A percentile compares a stretch with the other conserved stretches of the same genome.
Conservation (phyloP, 2,888 invertebrate species). For the Clusia tigrina region DNA sequence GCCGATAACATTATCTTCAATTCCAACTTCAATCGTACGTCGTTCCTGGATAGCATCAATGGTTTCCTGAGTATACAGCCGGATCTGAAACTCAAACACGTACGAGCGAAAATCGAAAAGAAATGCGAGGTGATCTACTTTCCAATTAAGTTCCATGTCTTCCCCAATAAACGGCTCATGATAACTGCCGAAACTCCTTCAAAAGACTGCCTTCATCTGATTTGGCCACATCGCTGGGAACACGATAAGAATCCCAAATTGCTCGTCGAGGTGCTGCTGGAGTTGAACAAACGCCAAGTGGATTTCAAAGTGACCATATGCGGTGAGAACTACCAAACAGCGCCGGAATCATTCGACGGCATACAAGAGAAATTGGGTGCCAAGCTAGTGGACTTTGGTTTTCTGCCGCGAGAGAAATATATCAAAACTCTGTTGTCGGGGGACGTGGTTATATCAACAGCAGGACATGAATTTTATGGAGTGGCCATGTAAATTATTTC, state of each 20-base stretch:
- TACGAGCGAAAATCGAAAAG: constrained; percentile 67
- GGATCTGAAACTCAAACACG: constrained; percentile 69
- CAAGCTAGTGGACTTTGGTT: constrained; percentile 71
- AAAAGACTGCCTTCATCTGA: constrained; percentile 66
- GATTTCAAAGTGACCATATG: constrained; percentile 70
- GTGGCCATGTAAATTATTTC: constrained; percentile 71
- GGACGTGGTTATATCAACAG: constrained; percentile 77
- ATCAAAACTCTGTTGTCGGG: constrained; percentile 67
- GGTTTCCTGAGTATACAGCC: constrained; percentile 73
- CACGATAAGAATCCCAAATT: constrained; percentile 77
- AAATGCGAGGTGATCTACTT: constrained; percentile 73
- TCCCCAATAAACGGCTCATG: constrained; percentile 57
- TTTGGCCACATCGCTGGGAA: constrained; percentile 83
- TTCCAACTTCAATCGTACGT: constrained; percentile 73
- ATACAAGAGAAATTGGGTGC: constrained; percentile 65
- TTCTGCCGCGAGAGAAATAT: constrained; percentile 68
- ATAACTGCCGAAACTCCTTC: constrained; percentile 37
- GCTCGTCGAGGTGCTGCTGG: constrained; percentile 68
- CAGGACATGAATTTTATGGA: constrained; percentile 79
- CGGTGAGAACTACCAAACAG: constrained; percentile 71
- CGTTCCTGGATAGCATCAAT: constrained; percentile 71
- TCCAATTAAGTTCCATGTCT: constrained; percentile 67
- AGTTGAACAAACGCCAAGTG: constrained; percentile 66
- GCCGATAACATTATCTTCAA: constrained; percentile 77
- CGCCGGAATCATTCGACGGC: constrained; percentile 70